These are phyloP conservation scores for Paradoxurus hermaphroditus DNA, from an alignment of 2,113 vertebrate species.

Conservation along the genomic window DNA sequence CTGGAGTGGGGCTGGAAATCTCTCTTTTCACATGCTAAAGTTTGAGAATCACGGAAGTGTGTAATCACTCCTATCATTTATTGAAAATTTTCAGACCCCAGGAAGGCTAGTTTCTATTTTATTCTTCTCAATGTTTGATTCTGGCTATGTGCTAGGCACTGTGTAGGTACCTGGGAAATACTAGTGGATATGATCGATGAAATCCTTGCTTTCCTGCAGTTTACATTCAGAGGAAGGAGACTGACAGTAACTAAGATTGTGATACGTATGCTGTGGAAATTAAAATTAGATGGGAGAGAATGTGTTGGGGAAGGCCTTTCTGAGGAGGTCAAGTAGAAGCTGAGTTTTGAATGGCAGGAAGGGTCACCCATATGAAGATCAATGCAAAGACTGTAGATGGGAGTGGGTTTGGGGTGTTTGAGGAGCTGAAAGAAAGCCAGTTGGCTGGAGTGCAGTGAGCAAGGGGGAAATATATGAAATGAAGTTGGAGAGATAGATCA, in stretches of 20 bases:
- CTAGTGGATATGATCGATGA: background rate
- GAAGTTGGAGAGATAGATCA: background rate
- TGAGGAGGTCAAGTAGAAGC: background rate
- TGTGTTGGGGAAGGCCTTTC: background rate
- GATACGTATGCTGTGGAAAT: background rate
- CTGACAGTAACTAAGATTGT: background rate
- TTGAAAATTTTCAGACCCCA: background rate
- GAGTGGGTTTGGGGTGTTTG: background rate
- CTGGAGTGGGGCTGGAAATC: background rate
- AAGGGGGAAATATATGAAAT: background rate
- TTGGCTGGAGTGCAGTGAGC: background rate
- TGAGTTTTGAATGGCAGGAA: conserved; percentile 9
- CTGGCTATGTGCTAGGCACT: background rate
- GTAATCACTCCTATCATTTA: background rate
- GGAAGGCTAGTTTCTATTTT: background rate
- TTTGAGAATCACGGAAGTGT: background rate
- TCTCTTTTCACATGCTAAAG: background rate
- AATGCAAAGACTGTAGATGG: background rate
- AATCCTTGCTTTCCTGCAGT: background rate
- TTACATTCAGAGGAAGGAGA: background rate
- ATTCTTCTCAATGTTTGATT: background rate
- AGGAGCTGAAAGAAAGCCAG: background rate
- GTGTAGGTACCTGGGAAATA: background rate
- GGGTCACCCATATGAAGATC: background rate
- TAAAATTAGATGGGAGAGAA: background rate